These are phyloP conservation scores for Agonopterix heracliana DNA, from an alignment of 2,888 invertebrate species.

Conservation along the genomic window DNA sequence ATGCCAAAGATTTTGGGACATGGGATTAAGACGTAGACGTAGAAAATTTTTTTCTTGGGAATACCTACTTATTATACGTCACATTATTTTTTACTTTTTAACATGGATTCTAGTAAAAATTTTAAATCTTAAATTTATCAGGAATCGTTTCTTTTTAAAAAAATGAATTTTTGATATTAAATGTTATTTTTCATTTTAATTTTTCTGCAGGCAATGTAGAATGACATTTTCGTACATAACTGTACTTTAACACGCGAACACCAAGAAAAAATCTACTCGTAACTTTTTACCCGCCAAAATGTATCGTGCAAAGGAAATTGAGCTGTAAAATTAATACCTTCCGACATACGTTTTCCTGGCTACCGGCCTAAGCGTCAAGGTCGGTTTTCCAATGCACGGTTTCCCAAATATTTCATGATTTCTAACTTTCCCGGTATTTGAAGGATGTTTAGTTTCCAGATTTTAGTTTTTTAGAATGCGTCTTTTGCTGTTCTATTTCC, in stretches of 20 bases:
- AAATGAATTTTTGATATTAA: too few species aligned
- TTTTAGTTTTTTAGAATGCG: neutral
- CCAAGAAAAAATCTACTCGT: conserved; percentile 16
- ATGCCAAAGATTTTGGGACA: too few species aligned
- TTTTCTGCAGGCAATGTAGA: too few species aligned
- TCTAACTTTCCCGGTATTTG: neutral
- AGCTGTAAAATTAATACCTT: conserved; percentile 26
- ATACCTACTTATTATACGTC: too few species aligned
- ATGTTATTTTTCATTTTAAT: too few species aligned
- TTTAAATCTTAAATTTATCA: too few species aligned
- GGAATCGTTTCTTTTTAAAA: too few species aligned
- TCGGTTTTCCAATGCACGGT: conserved; percentile 26
- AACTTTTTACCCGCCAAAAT: conserved; percentile 37
- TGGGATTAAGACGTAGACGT: too few species aligned
- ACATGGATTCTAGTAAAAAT: too few species aligned
- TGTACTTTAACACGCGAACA: neutral
- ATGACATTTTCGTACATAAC: neutral
- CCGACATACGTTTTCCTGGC: conserved; percentile 26
- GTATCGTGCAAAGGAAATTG: conserved; percentile 45
- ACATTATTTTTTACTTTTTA: too few species aligned
- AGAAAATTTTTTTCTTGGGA: too few species aligned
- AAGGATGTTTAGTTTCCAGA: neutral
- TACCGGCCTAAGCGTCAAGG: conserved; percentile 22
- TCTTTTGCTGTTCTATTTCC: neutral
- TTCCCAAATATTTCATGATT: neutral